phyloP scores from a whole-genome alignment of 2,113 vertebrate genomes.

The Lepidothrix coronata region DNA sequence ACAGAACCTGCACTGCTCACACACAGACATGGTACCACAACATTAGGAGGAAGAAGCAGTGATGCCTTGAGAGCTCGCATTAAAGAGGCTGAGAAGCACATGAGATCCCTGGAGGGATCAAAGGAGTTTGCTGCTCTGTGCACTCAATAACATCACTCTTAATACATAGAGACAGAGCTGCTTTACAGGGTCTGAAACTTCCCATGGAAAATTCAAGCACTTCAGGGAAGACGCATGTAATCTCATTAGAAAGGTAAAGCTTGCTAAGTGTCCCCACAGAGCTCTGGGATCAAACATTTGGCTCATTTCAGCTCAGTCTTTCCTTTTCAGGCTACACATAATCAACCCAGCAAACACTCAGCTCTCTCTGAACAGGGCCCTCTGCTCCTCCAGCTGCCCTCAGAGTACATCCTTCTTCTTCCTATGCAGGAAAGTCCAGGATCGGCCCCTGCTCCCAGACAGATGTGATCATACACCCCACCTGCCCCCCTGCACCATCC shows the following conservation, averaged over 20 bases:
- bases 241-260: not conserved
- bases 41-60: not conserved
- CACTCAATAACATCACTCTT: not conserved
- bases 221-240: not conserved
- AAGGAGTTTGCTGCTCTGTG: not conserved
- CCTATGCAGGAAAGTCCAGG: not conserved
- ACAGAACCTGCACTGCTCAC: not conserved
- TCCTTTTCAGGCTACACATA: not conserved
- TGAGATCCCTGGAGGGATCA: not conserved
- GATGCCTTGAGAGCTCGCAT: not conserved
- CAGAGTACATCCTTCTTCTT: not conserved
- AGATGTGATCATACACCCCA: not conserved
- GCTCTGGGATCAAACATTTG: not conserved
- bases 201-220: not conserved
- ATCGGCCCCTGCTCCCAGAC: not conserved
- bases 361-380: not conserved
- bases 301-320: not conserved
- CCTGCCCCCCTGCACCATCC: rapidly evolving
- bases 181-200: not conserved
- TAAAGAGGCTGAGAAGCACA: not conserved
- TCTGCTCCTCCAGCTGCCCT: not conserved
- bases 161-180: not conserved
- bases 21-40: not conserved
- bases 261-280: not conserved
- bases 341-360: not conserved